Evolutionary conservation across 1,140 invertebrate genomes (phyloP).

Genomic region (Vanessa atalanta): DNA sequence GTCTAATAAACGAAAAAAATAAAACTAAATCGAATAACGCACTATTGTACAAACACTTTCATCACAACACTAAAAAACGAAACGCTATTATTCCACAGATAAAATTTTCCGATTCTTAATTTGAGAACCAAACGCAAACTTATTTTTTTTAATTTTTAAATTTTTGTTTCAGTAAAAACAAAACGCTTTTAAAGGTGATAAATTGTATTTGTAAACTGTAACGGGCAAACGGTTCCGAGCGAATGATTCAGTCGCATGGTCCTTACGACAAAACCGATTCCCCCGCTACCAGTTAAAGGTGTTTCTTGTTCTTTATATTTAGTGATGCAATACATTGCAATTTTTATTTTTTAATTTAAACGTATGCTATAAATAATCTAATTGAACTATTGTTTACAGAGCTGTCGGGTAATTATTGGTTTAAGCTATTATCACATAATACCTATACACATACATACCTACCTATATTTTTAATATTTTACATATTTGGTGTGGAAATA

Average conservation of each 20-base stretch:
- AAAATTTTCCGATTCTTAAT: not conserved
- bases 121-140: not conserved
- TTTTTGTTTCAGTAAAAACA: no score
- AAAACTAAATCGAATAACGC: conserved; percentile 3
- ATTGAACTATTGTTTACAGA: no score
- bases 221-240: conserved; percentile 44
- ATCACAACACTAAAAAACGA: conserved; percentile 1
- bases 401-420: no score
- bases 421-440: no score
- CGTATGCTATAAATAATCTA: no score
- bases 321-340: conserved; percentile 4
- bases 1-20: conserved; percentile 26
- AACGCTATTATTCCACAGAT: not conserved
- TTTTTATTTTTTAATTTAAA: not conserved
- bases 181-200: no score
- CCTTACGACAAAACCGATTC: conserved; percentile 57
- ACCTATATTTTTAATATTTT: no score
- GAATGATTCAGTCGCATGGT: conserved; percentile 47
- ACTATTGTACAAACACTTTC: conserved; percentile 15
- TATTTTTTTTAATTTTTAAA: no score
- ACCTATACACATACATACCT: no score
- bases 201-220: conserved; percentile 8
- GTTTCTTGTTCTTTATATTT: not conserved
- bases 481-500: no score
- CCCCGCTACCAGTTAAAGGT: conserved; percentile 40